Evolutionary conservation across 1,140 invertebrate species (phyloP), one percentile per base, ranked within the genome.

Genomic region (Ostrea denselamellosa): DNA sequence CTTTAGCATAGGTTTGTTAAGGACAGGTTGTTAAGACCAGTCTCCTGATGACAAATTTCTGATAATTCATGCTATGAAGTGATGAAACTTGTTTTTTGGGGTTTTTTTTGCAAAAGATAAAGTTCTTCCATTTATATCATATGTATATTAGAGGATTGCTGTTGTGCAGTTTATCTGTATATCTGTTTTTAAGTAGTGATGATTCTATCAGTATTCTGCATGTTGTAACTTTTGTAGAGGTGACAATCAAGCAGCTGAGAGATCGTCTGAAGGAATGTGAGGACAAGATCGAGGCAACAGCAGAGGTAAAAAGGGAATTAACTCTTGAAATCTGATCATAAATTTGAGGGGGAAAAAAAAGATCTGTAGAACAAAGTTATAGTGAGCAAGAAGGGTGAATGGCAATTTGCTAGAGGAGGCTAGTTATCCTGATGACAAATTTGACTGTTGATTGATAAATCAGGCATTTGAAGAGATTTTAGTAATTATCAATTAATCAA

Each of bases 181-280:
- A 2, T 44, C 1, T 44, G 34, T 44, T 44, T 44, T 2, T 44
- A 44, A 44, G 71, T 51, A 53, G 54, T 86, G 53, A 88, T 44
- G 34, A 44, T 44, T 44, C 34, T 44, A 44, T 44, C 2, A 44
- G 4, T 62, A 82, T 44, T 53, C 56, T 86, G 68, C 19, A 62
- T 44, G 10, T 4, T 14, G 8, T 77, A 28, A 28, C 25, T 87
- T 71, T 93, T 94, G 62, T 93, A 95, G 95, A 95, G 87, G 95
- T 95, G 88, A 95, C 95, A 87, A 95, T 95, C 89, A 95, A 95
- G 91, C 94, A 95, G 90, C 89, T 95, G 56, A 93, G 93, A 90
- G 95, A 95, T 56, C 93, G 95, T 87, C 88, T 95, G 22, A 94
- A 94, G 88, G 95, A 95, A 90, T 93, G 94, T 89, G 95, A 95